phyloP scores from a whole-genome alignment of 1,140 invertebrate genomes.

The Cardiocondyla obscurior region DNA sequence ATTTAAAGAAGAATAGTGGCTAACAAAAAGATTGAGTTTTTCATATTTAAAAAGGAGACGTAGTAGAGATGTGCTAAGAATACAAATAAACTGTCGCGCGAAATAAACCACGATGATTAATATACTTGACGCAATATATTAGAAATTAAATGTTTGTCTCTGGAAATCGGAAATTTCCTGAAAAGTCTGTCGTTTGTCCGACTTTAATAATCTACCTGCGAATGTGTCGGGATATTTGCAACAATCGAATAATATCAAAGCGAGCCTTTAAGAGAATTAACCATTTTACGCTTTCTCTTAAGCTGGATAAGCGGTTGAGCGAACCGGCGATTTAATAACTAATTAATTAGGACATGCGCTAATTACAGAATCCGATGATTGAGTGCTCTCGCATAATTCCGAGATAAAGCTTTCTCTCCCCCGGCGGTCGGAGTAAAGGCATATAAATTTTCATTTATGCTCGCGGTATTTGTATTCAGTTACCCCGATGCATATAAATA shows the following conservation, averaged over 20 bases:
- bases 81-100: neutral
- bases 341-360: slow-evolving; percentile 58
- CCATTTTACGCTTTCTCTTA: neutral
- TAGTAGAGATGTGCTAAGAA: no score
- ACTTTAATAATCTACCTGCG: neutral
- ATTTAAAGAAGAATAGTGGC: neutral
- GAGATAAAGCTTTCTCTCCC: neutral
- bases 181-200: neutral
- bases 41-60: neutral
- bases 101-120: neutral
- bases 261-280: slow-evolving; percentile 1
- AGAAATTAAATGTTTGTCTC: neutral
- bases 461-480: neutral
- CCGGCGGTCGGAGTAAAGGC: neutral
- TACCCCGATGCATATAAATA: neutral
- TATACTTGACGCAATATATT: neutral
- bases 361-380: slow-evolving; percentile 63
- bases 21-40: neutral
- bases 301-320: neutral
- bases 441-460: neutral
- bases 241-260: neutral
- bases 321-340: slow-evolving; percentile 55
- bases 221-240: neutral
- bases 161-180: neutral
- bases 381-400: neutral